Evolutionary conservation across 2,797 vertebrate species (phyloP).

Genomic region (Myripristis murdjan): DNA sequence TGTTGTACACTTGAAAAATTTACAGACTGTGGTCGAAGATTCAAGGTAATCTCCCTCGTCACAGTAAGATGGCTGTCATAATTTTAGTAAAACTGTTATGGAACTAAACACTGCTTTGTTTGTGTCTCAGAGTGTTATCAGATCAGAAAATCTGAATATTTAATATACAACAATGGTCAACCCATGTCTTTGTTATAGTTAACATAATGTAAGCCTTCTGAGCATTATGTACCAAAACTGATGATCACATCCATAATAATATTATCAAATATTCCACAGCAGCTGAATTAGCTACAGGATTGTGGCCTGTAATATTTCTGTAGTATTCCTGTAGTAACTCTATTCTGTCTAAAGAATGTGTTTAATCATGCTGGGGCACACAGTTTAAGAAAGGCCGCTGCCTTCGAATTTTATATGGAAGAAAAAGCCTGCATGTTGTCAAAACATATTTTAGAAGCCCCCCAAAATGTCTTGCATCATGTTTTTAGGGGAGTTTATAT

Average conservation of each 20-base stretch:
- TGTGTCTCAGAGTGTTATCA: background rate
- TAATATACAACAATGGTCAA: background rate
- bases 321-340: too few species aligned
- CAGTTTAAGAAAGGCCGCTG: too few species aligned
- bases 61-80: constrained; percentile 15
- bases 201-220: background rate
- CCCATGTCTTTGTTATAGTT: background rate
- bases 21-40: constrained; percentile 20
- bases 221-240: background rate
- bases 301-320: too few species aligned
- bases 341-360: too few species aligned
- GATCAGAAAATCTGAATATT: background rate
- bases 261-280: background rate
- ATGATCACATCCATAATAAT: background rate
- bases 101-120: constrained; percentile 4
- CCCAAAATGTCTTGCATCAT: too few species aligned
- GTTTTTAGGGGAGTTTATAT: too few species aligned
- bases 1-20: constrained; percentile 33
- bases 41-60: constrained; percentile 15
- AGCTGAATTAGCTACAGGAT: background rate
- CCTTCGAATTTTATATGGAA: too few species aligned
- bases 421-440: too few species aligned
- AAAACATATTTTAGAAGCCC: too few species aligned
- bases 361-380: too few species aligned
- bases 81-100: constrained; percentile 23